phyloP scores from a whole-genome alignment of 2,113 vertebrate species.

The Onychostruthus taczanowskii region DNA sequence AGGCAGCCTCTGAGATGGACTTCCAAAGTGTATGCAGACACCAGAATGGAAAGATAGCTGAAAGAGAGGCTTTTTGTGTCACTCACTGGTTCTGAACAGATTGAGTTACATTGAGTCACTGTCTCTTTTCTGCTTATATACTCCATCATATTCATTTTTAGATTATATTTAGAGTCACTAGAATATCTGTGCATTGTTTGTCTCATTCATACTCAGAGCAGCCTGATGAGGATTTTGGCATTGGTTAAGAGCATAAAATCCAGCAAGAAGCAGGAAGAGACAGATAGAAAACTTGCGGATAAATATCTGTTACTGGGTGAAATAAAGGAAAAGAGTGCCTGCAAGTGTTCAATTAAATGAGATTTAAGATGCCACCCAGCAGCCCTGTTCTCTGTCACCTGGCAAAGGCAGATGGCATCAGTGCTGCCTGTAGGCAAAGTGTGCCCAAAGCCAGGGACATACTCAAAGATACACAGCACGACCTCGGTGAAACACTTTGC shows the following conservation, averaged over 20 bases:
- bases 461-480: background rate
- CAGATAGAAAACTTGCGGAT: background rate
- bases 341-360: background rate
- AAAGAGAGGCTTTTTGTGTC: background rate
- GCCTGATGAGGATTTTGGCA: background rate
- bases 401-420: constrained; percentile 3
- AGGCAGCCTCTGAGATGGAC: background rate
- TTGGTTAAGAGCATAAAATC: background rate
- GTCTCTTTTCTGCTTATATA: background rate
- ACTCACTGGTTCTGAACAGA: background rate
- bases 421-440: background rate
- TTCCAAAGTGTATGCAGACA: background rate
- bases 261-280: background rate
- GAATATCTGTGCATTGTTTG: background rate
- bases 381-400: background rate
- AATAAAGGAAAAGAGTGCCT: background rate
- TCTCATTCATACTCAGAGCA: background rate
- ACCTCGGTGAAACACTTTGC: background rate
- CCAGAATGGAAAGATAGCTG: background rate
- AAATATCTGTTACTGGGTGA: background rate
- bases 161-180: background rate
- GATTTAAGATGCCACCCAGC: background rate
- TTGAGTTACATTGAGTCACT: background rate
- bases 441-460: background rate
- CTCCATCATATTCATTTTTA: background rate